phyloP scores from a whole-genome alignment of 2,888 invertebrate genomes.

The Eupithecia inturbata region DNA sequence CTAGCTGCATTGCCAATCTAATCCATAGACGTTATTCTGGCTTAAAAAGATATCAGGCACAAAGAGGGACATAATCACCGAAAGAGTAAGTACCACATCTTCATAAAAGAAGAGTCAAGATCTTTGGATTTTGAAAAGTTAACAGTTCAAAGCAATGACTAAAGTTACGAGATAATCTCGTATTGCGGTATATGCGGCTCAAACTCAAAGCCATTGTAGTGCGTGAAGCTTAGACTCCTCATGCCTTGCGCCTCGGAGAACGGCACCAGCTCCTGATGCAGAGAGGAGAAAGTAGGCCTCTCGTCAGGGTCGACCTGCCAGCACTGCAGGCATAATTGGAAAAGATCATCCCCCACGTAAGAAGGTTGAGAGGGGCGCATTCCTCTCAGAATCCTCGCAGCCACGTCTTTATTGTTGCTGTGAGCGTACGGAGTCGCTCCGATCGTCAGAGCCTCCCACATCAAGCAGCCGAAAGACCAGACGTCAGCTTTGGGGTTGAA shows the following conservation, averaged over 20 bases:
- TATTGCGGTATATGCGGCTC: slow-evolving; percentile 76
- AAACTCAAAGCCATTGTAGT: slow-evolving; percentile 76
- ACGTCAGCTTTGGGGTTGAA: slow-evolving; percentile 90
- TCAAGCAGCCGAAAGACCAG: slow-evolving; percentile 92
- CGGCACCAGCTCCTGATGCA: slow-evolving; percentile 77
- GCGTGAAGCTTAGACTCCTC: slow-evolving; percentile 74
- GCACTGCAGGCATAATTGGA: slow-evolving; percentile 92
- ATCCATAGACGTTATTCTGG: slow-evolving; percentile 3
- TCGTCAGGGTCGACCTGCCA: slow-evolving; percentile 94
- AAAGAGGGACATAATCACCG: slow-evolving; percentile 9
- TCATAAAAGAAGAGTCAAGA: slow-evolving; percentile 11
- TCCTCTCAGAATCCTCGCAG: slow-evolving; percentile 87
- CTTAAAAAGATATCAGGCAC: slow-evolving; percentile 11
- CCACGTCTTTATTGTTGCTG: slow-evolving; percentile 87
- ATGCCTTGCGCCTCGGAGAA: slow-evolving; percentile 67
- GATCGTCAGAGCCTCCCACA: slow-evolving; percentile 92
- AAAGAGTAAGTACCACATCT: slow-evolving; percentile 26
- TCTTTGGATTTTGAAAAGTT: slow-evolving; percentile 44
- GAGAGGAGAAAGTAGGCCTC: slow-evolving; percentile 87
- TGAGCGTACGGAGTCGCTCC: slow-evolving; percentile 91
- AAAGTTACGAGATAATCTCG: slow-evolving; percentile 70
- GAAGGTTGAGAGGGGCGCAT: slow-evolving; percentile 89
- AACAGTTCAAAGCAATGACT: slow-evolving; percentile 17
- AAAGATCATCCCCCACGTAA: slow-evolving; percentile 90
- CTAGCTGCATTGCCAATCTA: background rate